Percentiles rank a stretch among this genome's conserved stretches.
Conservation (phyloP, 92 coral and sea anemone genomes). For the Bergia puertoricense region DNA sequence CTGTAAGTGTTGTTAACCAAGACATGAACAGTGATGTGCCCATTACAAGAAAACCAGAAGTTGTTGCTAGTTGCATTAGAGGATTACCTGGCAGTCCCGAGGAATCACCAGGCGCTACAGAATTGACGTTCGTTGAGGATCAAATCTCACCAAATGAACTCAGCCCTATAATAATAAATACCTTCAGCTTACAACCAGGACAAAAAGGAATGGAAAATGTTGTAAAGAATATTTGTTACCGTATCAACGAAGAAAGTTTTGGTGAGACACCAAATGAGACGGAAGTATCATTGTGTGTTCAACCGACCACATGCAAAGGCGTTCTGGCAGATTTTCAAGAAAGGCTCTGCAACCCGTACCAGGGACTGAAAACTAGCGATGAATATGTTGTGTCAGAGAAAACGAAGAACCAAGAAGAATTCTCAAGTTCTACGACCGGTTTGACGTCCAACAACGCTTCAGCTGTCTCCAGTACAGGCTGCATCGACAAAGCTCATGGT, state of each 20-base stretch:
- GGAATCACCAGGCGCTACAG: too few relatives aligned
- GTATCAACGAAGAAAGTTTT: background rate
- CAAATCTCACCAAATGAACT: background rate
- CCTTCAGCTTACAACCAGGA: slow-evolving; percentile 13
- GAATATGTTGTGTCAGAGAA: background rate
- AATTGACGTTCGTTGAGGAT: background rate
- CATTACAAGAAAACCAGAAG: background rate
- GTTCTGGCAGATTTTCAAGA: background rate
- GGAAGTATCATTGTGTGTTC: background rate
- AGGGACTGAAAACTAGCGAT: background rate
- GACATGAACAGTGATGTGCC: background rate
- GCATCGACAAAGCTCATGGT: background rate
- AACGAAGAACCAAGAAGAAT: background rate
- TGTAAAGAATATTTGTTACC: background rate
- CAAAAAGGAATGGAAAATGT: background rate
- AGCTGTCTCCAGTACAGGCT: background rate
- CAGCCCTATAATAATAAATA: slow-evolving; percentile 26
- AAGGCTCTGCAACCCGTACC: background rate
- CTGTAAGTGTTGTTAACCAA: background rate
- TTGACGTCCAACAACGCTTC: background rate
- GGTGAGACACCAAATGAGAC: background rate
- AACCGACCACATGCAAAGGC: background rate
- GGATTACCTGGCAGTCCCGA: background rate
- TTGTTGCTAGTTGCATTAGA: background rate
- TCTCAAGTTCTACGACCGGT: background rate